phyloP scores from a whole-genome alignment of 2,113 vertebrate species.

The Alces alces region DNA sequence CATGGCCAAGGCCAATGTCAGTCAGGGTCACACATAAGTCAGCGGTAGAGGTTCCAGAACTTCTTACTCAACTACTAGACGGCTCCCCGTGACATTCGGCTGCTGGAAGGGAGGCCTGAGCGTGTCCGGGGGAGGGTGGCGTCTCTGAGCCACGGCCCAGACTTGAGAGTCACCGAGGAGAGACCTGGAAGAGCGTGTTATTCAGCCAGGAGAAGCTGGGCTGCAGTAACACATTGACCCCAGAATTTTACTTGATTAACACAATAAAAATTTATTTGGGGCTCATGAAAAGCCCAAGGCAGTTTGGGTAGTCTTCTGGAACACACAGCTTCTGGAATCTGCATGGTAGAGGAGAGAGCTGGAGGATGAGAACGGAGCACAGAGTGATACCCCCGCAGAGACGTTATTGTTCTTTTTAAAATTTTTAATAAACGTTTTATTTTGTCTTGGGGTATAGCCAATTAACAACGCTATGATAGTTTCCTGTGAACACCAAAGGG shows the following conservation, averaged over 20 bases:
- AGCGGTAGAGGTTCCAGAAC: background rate
- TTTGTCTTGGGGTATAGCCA: background rate
- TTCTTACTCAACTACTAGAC: background rate
- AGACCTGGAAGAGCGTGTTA: background rate
- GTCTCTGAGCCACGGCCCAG: background rate
- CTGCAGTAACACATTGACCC: background rate
- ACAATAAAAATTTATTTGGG: background rate
- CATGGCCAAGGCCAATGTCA: background rate
- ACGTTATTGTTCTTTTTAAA: background rate
- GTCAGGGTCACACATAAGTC: background rate
- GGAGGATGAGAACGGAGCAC: background rate
- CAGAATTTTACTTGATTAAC: background rate
- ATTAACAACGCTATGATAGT: fast-evolving
- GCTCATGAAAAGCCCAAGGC: background rate
- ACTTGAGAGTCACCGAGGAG: background rate
- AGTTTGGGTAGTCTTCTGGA: background rate
- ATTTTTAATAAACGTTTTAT: background rate
- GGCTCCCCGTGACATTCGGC: background rate
- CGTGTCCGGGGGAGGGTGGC: background rate
- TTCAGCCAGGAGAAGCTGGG: background rate
- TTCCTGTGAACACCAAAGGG: background rate
- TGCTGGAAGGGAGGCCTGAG: background rate
- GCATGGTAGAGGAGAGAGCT: background rate
- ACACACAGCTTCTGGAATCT: background rate
- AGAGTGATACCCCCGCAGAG: background rate